Conservation (phyloP, 2,797 vertebrate species). For the Enteromius trimaculatus region DNA sequence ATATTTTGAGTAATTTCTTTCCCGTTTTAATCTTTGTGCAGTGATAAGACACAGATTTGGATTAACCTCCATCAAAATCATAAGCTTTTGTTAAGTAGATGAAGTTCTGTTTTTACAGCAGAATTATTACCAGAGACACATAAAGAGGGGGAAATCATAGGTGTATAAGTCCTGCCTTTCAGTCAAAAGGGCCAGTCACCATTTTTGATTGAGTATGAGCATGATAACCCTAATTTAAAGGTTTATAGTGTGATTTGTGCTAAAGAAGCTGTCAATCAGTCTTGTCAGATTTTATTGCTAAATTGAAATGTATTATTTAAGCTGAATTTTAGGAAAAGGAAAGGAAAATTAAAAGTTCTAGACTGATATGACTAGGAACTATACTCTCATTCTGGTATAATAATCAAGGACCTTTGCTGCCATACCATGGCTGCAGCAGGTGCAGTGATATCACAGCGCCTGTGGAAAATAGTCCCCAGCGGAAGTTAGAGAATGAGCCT, state of each 20-base stretch:
- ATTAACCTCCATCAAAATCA: constrained; percentile 46
- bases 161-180: not conserved
- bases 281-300: not conserved
- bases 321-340: not conserved
- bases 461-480: too few relatives aligned
- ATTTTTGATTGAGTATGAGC: not conserved
- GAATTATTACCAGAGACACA: constrained; percentile 15
- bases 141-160: not conserved
- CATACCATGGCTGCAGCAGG: too few relatives aligned
- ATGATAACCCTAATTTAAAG: too few relatives aligned
- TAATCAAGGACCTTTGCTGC: too few relatives aligned
- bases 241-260: not conserved
- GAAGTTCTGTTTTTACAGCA: constrained; percentile 32
- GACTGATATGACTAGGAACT: too few relatives aligned
- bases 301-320: not conserved
- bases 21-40: constrained; percentile 43
- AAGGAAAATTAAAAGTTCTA: too few relatives aligned
- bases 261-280: not conserved
- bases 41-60: constrained; percentile 46
- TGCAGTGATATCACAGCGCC: too few relatives aligned
- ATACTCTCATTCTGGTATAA: too few relatives aligned
- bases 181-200: not conserved
- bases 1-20: constrained; percentile 51
- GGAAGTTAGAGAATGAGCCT: too few relatives aligned
- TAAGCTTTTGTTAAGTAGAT: constrained; percentile 49